phyloP scores from a whole-genome alignment of 2,888 invertebrate species.

The Harpagoxenus sublaevis region DNA sequence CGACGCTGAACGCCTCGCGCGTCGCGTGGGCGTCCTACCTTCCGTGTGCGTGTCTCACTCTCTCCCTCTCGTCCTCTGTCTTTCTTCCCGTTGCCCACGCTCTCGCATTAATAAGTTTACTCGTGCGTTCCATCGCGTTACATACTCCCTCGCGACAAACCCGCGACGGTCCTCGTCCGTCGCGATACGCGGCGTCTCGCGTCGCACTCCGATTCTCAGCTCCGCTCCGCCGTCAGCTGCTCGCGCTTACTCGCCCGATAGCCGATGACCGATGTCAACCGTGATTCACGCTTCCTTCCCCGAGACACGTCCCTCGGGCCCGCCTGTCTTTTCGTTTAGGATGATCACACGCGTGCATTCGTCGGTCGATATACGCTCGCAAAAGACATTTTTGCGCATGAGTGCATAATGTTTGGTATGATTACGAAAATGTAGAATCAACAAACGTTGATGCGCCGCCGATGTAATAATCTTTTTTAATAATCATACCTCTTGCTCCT shows the following conservation, averaged over 20 bases:
- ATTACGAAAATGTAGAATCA: neutral
- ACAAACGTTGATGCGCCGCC: neutral
- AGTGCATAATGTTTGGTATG: slow-evolving; percentile 7
- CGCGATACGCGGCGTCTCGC: neutral
- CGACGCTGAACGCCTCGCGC: slow-evolving; percentile 51
- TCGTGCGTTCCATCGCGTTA: slow-evolving; percentile 63
- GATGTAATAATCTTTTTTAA: neutral
- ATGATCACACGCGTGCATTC: neutral
- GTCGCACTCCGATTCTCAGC: slow-evolving; percentile 7
- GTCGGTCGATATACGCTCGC: neutral
- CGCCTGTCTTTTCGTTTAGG: slow-evolving; percentile 23
- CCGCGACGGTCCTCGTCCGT: neutral
- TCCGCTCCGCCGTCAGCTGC: slow-evolving; percentile 63
- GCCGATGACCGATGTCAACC: slow-evolving; percentile 66
- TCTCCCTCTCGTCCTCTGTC: neutral
- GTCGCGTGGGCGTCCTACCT: slow-evolving; percentile 83
- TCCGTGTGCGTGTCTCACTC: slow-evolving; percentile 63
- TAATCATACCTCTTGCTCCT: neutral
- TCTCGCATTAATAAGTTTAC: slow-evolving; percentile 69
- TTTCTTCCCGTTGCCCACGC: slow-evolving; percentile 66
- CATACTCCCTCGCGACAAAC: slow-evolving; percentile 21
- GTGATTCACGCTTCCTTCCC: slow-evolving; percentile 74
- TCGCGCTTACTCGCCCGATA: slow-evolving; percentile 55
- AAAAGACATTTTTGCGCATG: neutral
- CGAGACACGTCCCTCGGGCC: slow-evolving; percentile 48